A percentile compares a stretch with the other conserved stretches of the same genome.
These are phyloP conservation scores for Scatophagus argus DNA, from an alignment of 2,113 vertebrate species.

Conservation along the genomic window DNA sequence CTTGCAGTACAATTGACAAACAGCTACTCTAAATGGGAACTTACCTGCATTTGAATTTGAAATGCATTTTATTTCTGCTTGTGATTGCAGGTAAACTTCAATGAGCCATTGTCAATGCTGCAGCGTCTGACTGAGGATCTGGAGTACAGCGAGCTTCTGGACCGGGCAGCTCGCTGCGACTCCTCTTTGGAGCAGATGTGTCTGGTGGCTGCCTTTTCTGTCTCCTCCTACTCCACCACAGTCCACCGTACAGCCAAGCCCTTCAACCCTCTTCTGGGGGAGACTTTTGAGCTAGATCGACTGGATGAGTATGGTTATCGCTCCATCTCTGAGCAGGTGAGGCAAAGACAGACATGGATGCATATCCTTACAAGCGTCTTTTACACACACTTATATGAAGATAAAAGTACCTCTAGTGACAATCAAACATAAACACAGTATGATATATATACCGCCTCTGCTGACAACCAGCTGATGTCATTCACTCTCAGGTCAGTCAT, in stretches of 20 bases:
- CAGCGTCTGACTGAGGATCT: constrained; percentile 95
- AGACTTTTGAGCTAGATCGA: constrained; percentile 84
- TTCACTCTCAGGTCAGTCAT: constrained; percentile 90
- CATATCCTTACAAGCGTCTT: background rate
- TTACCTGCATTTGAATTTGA: too few relatives aligned
- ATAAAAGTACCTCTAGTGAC: background rate
- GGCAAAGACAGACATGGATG: background rate
- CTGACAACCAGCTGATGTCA: constrained; percentile 28
- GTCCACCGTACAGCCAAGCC: constrained; percentile 83
- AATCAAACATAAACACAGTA: background rate
- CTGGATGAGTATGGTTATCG: constrained; percentile 81
- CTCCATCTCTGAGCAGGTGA: constrained; percentile 83
- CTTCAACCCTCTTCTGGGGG: constrained; percentile 85
- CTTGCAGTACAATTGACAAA: background rate
- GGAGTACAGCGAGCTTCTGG: constrained; percentile 95
- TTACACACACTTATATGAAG: background rate
- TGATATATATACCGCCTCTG: background rate
- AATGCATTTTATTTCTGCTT: background rate
- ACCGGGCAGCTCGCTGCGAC: constrained; percentile 85
- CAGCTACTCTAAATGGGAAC: background rate
- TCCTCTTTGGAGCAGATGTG: constrained; percentile 83
- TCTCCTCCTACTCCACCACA: constrained; percentile 85
- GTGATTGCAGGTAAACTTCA: constrained; percentile 84
- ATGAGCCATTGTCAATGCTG: constrained; percentile 94
- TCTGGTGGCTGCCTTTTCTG: constrained; percentile 82